phyloP scores from a whole-genome alignment of 2,888 invertebrate species.

The Apoda limacodes region DNA sequence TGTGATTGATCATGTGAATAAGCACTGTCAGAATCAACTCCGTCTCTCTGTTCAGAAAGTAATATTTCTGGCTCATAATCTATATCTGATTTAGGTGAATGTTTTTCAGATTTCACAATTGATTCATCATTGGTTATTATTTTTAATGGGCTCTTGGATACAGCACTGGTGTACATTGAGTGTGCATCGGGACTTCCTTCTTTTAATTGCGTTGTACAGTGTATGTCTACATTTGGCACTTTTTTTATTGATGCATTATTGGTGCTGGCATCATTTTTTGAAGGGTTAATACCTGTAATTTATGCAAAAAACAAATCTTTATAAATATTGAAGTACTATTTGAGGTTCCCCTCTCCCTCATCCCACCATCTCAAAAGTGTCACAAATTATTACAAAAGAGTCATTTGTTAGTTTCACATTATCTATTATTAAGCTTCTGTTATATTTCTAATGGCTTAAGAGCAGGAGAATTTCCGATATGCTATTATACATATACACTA shows the following conservation, averaged over 20 bases:
- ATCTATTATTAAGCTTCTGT: no score
- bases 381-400: no score
- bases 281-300: slow-evolving; percentile 56
- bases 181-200: slow-evolving; percentile 40
- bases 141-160: slow-evolving; percentile 49
- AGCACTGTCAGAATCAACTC: slow-evolving; percentile 40
- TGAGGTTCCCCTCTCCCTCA: no score
- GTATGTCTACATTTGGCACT: slow-evolving; percentile 40
- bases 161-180: slow-evolving; percentile 31
- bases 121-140: slow-evolving; percentile 35
- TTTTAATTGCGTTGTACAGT: slow-evolving; percentile 36
- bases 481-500: no score
- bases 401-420: no score
- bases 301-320: slow-evolving; percentile 2
- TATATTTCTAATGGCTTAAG: no score
- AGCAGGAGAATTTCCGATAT: no score
- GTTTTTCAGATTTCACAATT: slow-evolving; percentile 51
- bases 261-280: slow-evolving; percentile 46
- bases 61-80: slow-evolving; percentile 63
- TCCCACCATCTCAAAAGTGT: no score
- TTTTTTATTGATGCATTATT: slow-evolving; percentile 44
- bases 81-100: slow-evolving; percentile 55
- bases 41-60: slow-evolving; percentile 56
- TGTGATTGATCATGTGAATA: slow-evolving; percentile 52
- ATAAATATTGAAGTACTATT: no score